These are phyloP conservation scores for Euclidia mi DNA, from an alignment of 2,888 invertebrate genomes.

Conservation along the genomic window DNA sequence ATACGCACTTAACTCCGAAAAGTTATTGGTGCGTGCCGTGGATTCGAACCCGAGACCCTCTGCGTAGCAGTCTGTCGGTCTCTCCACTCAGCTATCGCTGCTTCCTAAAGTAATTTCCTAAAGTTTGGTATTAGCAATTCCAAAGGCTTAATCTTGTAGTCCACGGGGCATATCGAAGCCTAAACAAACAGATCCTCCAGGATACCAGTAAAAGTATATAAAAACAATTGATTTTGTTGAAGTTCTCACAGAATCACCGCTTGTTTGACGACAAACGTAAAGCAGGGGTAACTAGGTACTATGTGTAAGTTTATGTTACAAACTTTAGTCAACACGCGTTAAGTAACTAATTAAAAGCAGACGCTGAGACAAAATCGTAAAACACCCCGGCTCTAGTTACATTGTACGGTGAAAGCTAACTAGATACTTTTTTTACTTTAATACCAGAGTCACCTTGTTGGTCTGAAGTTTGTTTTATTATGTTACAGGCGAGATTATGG, in stretches of 20 bases:
- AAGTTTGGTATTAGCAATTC: too few relatives aligned
- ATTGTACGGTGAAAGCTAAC: conserved; percentile 26
- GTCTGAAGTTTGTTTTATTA: not conserved
- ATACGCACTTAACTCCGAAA: too few relatives aligned
- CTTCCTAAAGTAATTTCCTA: too few relatives aligned
- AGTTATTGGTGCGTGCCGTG: too few relatives aligned
- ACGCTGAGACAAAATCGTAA: conserved; percentile 48
- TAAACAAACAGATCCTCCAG: conserved; percentile 3
- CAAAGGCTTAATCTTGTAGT: not conserved
- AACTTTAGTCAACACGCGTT: conserved; percentile 49
- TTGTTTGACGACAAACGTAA: conserved; percentile 24
- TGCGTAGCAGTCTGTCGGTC: too few relatives aligned
- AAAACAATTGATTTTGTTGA: conserved; percentile 11
- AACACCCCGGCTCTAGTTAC: conserved; percentile 43
- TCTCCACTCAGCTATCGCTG: too few relatives aligned
- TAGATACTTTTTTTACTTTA: conserved; percentile 16
- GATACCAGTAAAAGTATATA: not conserved
- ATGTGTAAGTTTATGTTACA: conserved; percentile 31
- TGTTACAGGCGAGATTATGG: too few relatives aligned
- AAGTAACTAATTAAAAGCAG: conserved; percentile 49
- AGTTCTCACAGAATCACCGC: not conserved
- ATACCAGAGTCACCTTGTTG: conserved; percentile 9
- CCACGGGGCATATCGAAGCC: not conserved
- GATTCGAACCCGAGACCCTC: too few relatives aligned
- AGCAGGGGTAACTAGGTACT: conserved; percentile 25